Evolutionary conservation across 1,140 invertebrate genomes (phyloP).

Genomic region (Eumeta japonica): DNA sequence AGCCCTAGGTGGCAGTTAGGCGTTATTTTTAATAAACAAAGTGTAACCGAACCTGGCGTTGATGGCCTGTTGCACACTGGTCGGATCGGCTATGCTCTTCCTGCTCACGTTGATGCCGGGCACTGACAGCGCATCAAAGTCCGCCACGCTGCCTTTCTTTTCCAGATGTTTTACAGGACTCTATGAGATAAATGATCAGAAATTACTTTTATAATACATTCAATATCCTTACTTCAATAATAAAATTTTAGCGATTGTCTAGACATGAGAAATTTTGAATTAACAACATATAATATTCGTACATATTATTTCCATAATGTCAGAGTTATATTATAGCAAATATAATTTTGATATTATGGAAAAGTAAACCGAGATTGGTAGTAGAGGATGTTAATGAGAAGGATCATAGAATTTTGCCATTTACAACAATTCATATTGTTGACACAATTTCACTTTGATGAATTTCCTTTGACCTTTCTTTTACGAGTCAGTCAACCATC

Average conservation of each 20-base stretch:
- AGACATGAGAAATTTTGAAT: background rate
- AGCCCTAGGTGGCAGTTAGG: background rate
- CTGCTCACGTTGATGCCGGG: conserved; percentile 34
- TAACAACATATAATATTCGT: background rate
- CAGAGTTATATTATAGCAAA: no score
- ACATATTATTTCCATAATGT: no score
- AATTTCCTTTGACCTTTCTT: no score
- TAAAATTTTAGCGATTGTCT: background rate
- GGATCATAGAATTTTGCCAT: no score
- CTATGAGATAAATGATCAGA: no score
- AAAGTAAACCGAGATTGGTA: no score
- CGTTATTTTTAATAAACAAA: background rate
- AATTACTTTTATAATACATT: no score
- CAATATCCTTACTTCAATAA: background rate
- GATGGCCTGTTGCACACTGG: conserved; percentile 46
- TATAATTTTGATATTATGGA: no score
- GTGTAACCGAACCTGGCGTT: conserved; percentile 30
- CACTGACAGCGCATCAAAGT: conserved; percentile 37
- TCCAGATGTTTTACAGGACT: conserved; percentile 31
- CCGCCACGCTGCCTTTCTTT: conserved; percentile 38
- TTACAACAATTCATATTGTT: no score
- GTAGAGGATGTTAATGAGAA: no score
- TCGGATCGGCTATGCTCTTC: conserved; percentile 54
- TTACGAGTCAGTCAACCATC: no score
- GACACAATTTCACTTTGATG: no score